Evolutionary conservation across 2,888 invertebrate species (phyloP).

Genomic region (Pachliopta kotzebuea): DNA sequence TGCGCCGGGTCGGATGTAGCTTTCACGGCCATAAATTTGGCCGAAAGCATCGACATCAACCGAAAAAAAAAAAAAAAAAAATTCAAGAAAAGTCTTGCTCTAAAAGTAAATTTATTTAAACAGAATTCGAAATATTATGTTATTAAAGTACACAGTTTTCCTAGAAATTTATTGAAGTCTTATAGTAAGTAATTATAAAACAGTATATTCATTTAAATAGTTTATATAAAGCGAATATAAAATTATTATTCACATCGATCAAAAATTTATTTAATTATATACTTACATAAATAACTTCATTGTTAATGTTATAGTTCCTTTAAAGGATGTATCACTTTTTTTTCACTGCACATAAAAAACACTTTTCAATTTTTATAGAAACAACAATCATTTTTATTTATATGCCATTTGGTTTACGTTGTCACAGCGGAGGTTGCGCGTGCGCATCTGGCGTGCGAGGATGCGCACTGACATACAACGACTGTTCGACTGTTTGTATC

Average conservation of each 20-base stretch:
- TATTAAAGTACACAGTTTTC: neutral
- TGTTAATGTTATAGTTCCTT: neutral
- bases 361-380: neutral
- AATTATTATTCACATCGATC: neutral
- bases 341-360: constrained; percentile 3
- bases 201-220: neutral
- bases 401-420: neutral
- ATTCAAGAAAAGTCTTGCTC: neutral
- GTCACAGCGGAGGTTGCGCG: constrained; percentile 1
- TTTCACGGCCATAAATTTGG: no score
- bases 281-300: constrained; percentile 30
- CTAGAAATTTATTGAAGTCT: neutral
- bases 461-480: constrained; percentile 7
- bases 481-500: constrained; percentile 6
- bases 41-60: no score
- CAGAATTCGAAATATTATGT: neutral
- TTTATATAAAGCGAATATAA: neutral
- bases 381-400: constrained; percentile 2
- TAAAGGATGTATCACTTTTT: constrained; percentile 4
- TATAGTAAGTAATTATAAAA: neutral
- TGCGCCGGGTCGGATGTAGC: no score
- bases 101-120: neutral
- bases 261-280: neutral
- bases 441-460: constrained; percentile 6
- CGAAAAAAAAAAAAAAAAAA: no score